Conservation (phyloP, 2,888 invertebrate species). For the Drosophila aldrichi region DNA sequence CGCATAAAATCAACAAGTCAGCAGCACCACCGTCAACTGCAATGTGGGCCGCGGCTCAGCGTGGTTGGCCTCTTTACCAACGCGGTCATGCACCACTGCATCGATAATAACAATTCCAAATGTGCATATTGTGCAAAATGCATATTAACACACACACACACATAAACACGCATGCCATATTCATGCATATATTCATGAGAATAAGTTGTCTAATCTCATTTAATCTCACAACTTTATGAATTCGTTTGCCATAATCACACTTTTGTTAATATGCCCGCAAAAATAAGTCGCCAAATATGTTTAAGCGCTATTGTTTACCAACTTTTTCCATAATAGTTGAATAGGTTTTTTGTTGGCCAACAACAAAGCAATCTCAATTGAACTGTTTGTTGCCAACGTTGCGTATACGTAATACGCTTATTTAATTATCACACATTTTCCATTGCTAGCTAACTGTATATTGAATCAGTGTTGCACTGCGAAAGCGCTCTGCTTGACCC, state of each 20-base stretch:
- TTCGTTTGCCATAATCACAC: slow-evolving; percentile 12
- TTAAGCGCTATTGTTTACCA: slow-evolving; percentile 1
- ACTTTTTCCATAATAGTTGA: neutral
- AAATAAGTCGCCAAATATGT: slow-evolving; percentile 7
- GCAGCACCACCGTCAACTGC: slow-evolving; percentile 22
- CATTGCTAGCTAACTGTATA: slow-evolving; percentile 26
- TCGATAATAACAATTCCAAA: slow-evolving; percentile 60
- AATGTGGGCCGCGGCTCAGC: slow-evolving; percentile 38
- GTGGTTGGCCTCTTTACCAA: slow-evolving; percentile 32
- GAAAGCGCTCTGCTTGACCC: slow-evolving; percentile 28
- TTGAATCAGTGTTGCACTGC: slow-evolving; percentile 4
- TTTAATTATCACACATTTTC: slow-evolving; percentile 25
- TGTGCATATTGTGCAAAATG: slow-evolving; percentile 44
- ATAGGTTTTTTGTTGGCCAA: neutral
- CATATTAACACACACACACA: slow-evolving; percentile 16
- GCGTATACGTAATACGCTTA: slow-evolving; percentile 1
- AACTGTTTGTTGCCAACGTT: neutral
- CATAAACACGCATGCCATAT: neutral
- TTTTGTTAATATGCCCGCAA: slow-evolving; percentile 5
- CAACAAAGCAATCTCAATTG: neutral
- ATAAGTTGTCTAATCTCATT: slow-evolving; percentile 20
- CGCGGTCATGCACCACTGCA: slow-evolving; percentile 44
- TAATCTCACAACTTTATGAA: slow-evolving; percentile 21
- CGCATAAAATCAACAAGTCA: slow-evolving; percentile 61
- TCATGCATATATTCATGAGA: neutral